A percentile compares a stretch with the other conserved stretches of the same genome.
Evolutionary conservation across 2,113 vertebrate genomes (phyloP).

Genomic region (Ptyas mucosa): DNA sequence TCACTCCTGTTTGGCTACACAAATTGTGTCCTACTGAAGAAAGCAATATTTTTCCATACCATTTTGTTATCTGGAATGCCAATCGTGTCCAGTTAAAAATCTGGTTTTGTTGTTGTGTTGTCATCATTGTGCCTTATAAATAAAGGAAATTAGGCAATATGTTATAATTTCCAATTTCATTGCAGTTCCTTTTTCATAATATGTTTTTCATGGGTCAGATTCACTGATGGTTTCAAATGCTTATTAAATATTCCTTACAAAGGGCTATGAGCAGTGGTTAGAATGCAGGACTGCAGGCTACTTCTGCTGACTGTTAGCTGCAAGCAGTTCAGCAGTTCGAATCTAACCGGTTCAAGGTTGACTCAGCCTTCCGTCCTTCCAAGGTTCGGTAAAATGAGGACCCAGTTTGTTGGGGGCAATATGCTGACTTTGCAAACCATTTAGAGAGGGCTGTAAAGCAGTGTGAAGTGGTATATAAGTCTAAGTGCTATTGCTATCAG

Average conservation of each 20-base stretch:
- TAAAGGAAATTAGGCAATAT: background rate
- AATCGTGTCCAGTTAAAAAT: background rate
- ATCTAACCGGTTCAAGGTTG: too few species aligned
- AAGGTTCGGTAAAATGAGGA: too few species aligned
- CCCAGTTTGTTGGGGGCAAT: too few species aligned
- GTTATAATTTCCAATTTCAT: background rate
- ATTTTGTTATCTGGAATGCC: background rate
- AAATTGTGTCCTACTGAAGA: background rate
- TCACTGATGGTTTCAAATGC: background rate
- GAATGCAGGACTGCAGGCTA: too few species aligned
- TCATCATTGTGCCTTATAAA: background rate
- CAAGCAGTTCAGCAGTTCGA: too few species aligned
- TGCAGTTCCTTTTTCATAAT: background rate
- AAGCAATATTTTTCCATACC: background rate
- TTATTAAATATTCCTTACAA: background rate
- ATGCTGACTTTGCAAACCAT: too few species aligned
- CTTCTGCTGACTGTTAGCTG: too few species aligned
- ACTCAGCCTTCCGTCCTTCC: too few species aligned
- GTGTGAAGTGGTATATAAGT: too few species aligned
- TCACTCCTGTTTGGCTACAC: background rate
- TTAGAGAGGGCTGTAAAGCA: too few species aligned
- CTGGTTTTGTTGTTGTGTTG: too few species aligned
- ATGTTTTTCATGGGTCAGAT: slow-evolving; percentile 1
- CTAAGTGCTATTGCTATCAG: background rate
- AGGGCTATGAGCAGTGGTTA: background rate